These are phyloP conservation scores for Macrosiphum euphorbiae DNA, from an alignment of 2,888 invertebrate genomes.

Conservation along the genomic window DNA sequence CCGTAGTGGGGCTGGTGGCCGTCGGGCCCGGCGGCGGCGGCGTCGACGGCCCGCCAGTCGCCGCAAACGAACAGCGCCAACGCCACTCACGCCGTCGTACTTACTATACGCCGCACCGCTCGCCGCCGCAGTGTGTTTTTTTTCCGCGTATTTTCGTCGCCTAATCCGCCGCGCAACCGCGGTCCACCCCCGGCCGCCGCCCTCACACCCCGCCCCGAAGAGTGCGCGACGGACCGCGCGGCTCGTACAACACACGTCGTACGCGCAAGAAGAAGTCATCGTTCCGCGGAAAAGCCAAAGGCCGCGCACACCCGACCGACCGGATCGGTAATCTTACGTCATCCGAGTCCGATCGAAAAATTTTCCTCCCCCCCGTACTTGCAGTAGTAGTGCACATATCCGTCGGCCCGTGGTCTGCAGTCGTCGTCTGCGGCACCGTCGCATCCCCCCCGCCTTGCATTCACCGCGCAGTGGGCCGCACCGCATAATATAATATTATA, in stretches of 20 bases:
- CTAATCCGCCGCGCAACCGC: conserved; percentile 1
- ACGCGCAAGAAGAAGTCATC: background rate
- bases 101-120: background rate
- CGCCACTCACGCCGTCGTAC: background rate
- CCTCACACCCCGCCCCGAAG: background rate
- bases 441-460: background rate
- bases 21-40: conserved; percentile 48
- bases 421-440: background rate
- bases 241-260: background rate
- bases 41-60: conserved; percentile 41
- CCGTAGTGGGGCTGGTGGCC: conserved; percentile 62
- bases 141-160: background rate
- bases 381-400: background rate
- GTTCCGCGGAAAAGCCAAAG: background rate
- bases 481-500: background rate
- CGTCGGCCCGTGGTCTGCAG: background rate
- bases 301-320: background rate
- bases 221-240: background rate
- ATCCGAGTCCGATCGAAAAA: background rate
- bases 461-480: background rate
- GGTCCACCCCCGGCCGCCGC: background rate
- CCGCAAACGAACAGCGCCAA: conserved; percentile 47
- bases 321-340: background rate
- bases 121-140: background rate
- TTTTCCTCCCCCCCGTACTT: background rate